Evolutionary conservation across 2,888 invertebrate genomes (phyloP).

Genomic region (Gastracanthus pulcherrimus): DNA sequence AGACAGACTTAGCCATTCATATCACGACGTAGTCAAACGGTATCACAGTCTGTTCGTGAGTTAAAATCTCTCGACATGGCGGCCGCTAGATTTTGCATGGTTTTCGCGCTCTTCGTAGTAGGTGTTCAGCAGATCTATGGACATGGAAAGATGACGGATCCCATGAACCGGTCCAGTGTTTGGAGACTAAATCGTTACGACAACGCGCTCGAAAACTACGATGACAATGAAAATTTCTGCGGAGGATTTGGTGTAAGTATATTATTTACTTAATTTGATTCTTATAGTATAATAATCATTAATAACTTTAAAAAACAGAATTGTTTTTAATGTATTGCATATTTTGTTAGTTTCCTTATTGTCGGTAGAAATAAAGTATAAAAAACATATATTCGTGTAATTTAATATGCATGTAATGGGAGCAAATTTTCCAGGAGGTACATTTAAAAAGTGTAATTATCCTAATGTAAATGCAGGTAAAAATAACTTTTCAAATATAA

Average conservation of each 20-base stretch:
- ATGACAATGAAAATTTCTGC: conserved; percentile 3
- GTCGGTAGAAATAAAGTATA: too few relatives aligned
- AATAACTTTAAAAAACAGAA: too few relatives aligned
- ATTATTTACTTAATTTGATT: background rate
- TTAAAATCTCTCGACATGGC: background rate
- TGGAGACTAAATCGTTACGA: background rate
- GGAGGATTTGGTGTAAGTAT: background rate
- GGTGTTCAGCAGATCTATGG: background rate
- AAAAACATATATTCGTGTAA: too few relatives aligned
- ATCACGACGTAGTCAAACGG: background rate
- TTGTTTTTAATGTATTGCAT: too few relatives aligned
- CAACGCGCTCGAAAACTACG: background rate
- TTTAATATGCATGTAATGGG: too few relatives aligned
- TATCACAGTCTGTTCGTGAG: background rate
- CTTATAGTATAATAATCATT: too few relatives aligned
- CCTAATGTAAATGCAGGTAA: too few relatives aligned
- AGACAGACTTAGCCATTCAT: background rate
- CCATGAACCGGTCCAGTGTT: background rate
- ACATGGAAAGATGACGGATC: background rate
- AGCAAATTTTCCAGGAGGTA: too few relatives aligned
- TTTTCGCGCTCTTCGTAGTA: background rate
- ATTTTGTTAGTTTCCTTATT: too few relatives aligned
- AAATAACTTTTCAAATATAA: too few relatives aligned
- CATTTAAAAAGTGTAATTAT: too few relatives aligned
- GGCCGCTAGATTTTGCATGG: background rate